These are phyloP conservation scores for Drosophila fungiperda DNA, from an alignment of 2,888 invertebrate genomes.

Conservation along the genomic window DNA sequence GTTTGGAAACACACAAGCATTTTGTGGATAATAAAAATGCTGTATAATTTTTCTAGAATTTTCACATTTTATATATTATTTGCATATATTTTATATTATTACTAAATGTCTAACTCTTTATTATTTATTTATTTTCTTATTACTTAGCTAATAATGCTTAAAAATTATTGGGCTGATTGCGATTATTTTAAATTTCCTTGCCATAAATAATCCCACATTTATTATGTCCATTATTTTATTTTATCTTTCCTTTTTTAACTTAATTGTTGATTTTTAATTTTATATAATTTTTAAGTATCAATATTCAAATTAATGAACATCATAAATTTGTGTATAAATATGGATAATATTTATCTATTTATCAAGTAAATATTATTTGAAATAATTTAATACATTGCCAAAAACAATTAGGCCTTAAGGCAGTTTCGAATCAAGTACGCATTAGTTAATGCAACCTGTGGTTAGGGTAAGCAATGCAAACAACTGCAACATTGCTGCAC, in stretches of 20 bases:
- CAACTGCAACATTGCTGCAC: slow-evolving; percentile 11
- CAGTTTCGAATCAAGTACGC: not conserved
- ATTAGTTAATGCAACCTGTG: slow-evolving; percentile 13
- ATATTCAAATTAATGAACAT: not conserved
- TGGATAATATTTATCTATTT: not conserved
- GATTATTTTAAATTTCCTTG: not conserved
- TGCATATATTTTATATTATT: not conserved
- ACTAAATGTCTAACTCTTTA: not conserved
- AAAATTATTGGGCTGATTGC: accelerated
- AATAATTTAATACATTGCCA: not conserved
- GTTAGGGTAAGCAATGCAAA: slow-evolving; percentile 24
- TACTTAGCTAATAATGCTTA: not conserved
- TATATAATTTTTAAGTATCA: too few species aligned
- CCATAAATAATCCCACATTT: not conserved
- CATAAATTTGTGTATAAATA: not conserved
- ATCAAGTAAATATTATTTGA: not conserved
- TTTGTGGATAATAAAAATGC: not conserved
- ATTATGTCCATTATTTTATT: not conserved
- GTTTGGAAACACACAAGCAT: not conserved
- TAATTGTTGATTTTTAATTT: not conserved
- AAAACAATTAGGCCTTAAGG: not conserved
- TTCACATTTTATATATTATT: not conserved
- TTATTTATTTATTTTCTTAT: accelerated
- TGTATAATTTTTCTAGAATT: not conserved
- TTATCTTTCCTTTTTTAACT: not conserved